These are phyloP conservation scores for Parascotia fuliginaria DNA, from an alignment of 2,888 invertebrate genomes.

Conservation along the genomic window DNA sequence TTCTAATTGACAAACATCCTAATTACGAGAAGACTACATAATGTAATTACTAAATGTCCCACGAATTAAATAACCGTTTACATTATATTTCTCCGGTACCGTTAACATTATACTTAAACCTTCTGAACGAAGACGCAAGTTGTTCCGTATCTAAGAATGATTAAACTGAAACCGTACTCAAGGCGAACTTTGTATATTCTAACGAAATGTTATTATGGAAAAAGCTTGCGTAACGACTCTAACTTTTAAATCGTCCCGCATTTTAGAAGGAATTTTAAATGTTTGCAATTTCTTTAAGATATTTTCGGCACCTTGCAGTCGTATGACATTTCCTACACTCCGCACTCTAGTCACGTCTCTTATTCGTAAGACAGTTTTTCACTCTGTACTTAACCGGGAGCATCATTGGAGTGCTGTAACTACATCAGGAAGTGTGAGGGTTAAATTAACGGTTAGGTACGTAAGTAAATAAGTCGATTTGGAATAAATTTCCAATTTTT, in stretches of 20 bases:
- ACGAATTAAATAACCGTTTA: conserved; percentile 34
- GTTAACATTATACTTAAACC: conserved; percentile 26
- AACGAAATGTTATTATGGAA: conserved; percentile 52
- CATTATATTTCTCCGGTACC: too few species aligned
- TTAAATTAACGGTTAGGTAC: conserved; percentile 3
- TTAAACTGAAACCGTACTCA: conserved; percentile 24
- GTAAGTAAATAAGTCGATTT: conserved; percentile 1
- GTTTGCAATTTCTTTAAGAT: conserved; percentile 28
- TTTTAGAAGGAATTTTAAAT: conserved; percentile 34
- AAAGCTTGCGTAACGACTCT: conserved; percentile 40
- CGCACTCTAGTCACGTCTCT: conserved; percentile 29
- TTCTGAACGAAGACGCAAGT: conserved; percentile 22
- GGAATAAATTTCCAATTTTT: too few species aligned
- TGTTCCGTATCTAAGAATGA: conserved; percentile 18
- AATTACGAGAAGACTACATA: conserved; percentile 11
- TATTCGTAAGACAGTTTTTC: conserved; percentile 28
- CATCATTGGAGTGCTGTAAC: not conserved
- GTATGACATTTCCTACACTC: conserved; percentile 5
- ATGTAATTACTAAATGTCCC: conserved; percentile 27
- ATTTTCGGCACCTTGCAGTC: conserved; percentile 16
- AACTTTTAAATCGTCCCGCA: conserved; percentile 49
- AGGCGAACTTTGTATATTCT: conserved; percentile 40
- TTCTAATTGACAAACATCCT: not conserved
- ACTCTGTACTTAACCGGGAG: not conserved
- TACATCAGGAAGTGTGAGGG: conserved; percentile 3